Base-by-base conservation (phyloP, 2,888 invertebrate genomes). In the Imbricaverruca yamaguchii region DNA sequence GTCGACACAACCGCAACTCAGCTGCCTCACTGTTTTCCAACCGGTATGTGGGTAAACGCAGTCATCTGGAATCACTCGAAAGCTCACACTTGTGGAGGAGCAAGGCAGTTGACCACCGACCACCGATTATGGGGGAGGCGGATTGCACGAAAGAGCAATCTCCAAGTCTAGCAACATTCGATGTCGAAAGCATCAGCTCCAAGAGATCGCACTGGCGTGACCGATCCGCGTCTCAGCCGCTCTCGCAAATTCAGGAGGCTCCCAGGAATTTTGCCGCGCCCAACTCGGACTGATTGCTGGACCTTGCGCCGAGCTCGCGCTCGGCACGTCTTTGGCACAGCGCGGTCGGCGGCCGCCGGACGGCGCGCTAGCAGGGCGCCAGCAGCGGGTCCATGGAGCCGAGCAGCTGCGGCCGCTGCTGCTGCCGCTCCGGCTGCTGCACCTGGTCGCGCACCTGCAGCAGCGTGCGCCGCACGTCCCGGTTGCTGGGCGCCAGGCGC, bases 401-500 rank as follows among this genome's bases (percentile, higher is more conserved):
- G 79, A 59, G 23, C 10, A 21, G 55, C 9, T 77, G 55, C 4
- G 55, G 10, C 18, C 15, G 61, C 65, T 9, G 8, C 65, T 15
- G 21, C 10, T 10, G 10, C 6, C 23, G 65, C 23, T 65, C 65
- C 55, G 74, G 74, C 2, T 74, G 18, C 74, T n/a, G 81, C 69
- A 93, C 91, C 86, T 95, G 94, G 83, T 94, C 94, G 84, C 92
- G 91, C 7, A 95, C 88, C 18, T 92, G 90, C 80, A 91, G 89
- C n/a, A 94, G 88, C 9, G 94, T 92, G 83, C 93, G 90, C 80
- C 92, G 90, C 61, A 94, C 91, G 85, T 94, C 92, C 15, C 91
- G 87, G 85, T 93, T 94, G 83, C 91, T 91, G 8, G 88, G 94
- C 0, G 93, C 92, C 25, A 93, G 88, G 63, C 91, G 87, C 78